A percentile compares a stretch with the other conserved stretches of the same genome.
Evolutionary conservation across 1,140 invertebrate genomes (phyloP).

Genomic region (Panulirus ornatus): DNA sequence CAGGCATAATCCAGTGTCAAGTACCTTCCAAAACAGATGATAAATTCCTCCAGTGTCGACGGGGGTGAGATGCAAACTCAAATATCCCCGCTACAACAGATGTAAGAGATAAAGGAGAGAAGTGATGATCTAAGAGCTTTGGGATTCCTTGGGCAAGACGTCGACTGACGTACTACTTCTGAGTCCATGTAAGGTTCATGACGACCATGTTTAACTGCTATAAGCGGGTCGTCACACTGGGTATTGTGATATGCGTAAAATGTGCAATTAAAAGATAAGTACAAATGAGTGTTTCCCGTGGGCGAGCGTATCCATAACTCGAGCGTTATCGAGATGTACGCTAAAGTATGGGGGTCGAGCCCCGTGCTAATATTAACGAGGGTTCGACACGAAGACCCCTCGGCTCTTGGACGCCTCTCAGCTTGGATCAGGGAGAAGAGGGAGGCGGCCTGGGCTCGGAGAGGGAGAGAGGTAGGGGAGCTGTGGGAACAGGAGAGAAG

Average conservation of each 20-base stretch:
- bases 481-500: neutral
- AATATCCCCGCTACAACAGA: too few species aligned
- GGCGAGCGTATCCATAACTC: slow-evolving; percentile 49
- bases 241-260: slow-evolving; percentile 63
- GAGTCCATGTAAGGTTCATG: too few species aligned
- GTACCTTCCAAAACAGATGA: too few species aligned
- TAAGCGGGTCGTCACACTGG: neutral
- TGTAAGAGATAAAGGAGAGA: too few species aligned
- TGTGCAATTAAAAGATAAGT: slow-evolving; percentile 71
- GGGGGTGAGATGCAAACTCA: too few species aligned
- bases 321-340: slow-evolving; percentile 42
- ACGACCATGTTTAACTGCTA: neutral
- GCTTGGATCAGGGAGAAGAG: neutral
- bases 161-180: too few species aligned
- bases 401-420: neutral
- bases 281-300: slow-evolving; percentile 60
- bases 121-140: too few species aligned
- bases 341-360: slow-evolving; percentile 43
- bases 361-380: slow-evolving; percentile 31
- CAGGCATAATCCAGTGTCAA: too few species aligned
- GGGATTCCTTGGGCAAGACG: too few species aligned
- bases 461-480: slow-evolving; percentile 9
- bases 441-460: neutral
- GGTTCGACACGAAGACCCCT: slow-evolving; percentile 19
- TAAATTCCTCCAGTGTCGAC: too few species aligned